phyloP scores from a whole-genome alignment of 2,113 vertebrate genomes.

The Peromyscus polionotus region DNA sequence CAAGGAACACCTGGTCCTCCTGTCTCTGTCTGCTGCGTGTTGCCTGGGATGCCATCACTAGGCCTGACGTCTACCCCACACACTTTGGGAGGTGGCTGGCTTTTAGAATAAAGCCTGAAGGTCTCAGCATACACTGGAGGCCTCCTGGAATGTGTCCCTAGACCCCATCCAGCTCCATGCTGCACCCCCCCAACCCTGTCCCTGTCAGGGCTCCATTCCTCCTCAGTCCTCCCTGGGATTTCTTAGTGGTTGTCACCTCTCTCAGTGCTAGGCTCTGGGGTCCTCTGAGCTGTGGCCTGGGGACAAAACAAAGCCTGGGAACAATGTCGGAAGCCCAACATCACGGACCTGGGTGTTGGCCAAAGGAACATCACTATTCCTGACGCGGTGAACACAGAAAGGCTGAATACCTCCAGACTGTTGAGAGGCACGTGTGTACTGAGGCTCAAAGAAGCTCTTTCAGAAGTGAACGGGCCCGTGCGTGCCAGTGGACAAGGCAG shows the following conservation, averaged over 20 bases:
- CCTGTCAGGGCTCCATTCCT: not conserved
- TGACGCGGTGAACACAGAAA: not conserved
- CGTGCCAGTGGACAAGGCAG: slow-evolving; percentile 43
- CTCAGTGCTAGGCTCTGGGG: not conserved
- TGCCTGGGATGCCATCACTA: not conserved
- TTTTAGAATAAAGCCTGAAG: slow-evolving; percentile 32
- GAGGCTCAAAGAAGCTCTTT: slow-evolving; percentile 72
- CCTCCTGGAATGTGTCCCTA: not conserved
- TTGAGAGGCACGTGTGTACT: slow-evolving; percentile 60
- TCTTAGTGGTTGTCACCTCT: not conserved
- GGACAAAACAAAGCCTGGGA: slow-evolving; percentile 25
- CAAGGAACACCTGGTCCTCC: not conserved
- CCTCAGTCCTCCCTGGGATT: rapidly evolving
- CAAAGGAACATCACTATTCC: not conserved
- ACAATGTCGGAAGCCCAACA: not conserved
- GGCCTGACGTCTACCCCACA: not conserved
- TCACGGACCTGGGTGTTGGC: not conserved
- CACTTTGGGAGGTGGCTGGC: not conserved
- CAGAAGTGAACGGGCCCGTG: slow-evolving; percentile 17
- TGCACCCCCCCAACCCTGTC: not conserved
- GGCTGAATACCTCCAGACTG: not conserved
- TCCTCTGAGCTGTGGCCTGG: slow-evolving; percentile 48
- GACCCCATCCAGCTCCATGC: not conserved
- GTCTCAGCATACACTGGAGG: not conserved
- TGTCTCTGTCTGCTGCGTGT: not conserved